Evolutionary conservation across 2,888 invertebrate genomes (phyloP).

Genomic region (Neuroscelio doddi): DNA sequence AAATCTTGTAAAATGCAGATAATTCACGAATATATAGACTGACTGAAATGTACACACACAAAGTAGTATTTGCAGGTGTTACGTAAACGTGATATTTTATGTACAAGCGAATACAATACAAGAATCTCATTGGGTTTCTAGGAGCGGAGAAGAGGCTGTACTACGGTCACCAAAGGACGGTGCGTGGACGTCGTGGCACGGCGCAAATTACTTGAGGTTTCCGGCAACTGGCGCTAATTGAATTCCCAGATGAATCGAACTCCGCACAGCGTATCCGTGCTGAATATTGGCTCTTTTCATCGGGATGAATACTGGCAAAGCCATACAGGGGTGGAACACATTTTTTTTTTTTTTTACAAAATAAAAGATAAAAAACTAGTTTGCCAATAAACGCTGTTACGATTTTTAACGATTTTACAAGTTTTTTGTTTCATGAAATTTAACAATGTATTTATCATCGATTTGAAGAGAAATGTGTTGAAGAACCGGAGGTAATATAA

Average conservation of each 20-base stretch:
- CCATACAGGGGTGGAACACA: background rate
- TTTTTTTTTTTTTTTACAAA: no score
- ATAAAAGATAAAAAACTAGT: no score
- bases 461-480: no score
- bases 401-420: no score
- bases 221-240: constrained; percentile 69
- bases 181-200: constrained; percentile 49
- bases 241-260: constrained; percentile 68
- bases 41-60: constrained; percentile 23
- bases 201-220: constrained; percentile 68
- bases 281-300: constrained; percentile 67
- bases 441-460: no score
- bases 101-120: constrained; percentile 22
- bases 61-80: constrained; percentile 26
- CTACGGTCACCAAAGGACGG: constrained; percentile 37
- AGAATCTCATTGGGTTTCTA: constrained; percentile 29
- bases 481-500: no score
- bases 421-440: no score
- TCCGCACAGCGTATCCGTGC: constrained; percentile 55
- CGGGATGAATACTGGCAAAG: constrained; percentile 24
- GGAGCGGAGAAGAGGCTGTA: constrained; percentile 25
- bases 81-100: constrained; percentile 36
- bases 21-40: constrained; percentile 16
- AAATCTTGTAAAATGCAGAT: background rate
- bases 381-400: no score